Conservation (phyloP, 2,113 vertebrate species). For the Hydrolagus affinis region DNA sequence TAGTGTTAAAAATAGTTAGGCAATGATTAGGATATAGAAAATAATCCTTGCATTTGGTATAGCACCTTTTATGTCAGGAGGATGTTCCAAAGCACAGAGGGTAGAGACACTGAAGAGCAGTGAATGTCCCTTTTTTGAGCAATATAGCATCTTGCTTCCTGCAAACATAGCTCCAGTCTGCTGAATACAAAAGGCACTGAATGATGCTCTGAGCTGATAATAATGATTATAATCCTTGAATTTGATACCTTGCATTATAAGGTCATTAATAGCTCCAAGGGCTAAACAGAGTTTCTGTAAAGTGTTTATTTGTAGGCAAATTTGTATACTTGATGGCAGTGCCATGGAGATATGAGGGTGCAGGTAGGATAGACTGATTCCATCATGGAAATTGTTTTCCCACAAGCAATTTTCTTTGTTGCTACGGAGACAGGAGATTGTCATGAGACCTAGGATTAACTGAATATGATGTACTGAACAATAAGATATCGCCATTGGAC, state of each 20-base stretch:
- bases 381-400: conserved; percentile 21
- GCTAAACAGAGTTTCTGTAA: too few relatives aligned
- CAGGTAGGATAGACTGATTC: not conserved
- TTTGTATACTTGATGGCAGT: not conserved
- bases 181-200: not conserved
- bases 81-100: too few relatives aligned
- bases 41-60: too few relatives aligned
- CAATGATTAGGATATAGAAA: not conserved
- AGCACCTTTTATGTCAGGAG: too few relatives aligned
- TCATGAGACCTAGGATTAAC: conserved; percentile 15
- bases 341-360: not conserved
- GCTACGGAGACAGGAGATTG: conserved; percentile 18
- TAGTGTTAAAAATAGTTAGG: not conserved
- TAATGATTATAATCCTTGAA: too few relatives aligned
- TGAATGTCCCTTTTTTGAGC: too few relatives aligned
- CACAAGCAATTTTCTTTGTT: conserved; percentile 25
- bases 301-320: too few relatives aligned
- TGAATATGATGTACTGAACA: conserved; percentile 18
- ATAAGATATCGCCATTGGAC: conserved; percentile 24
- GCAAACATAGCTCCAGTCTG: not conserved
- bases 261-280: too few relatives aligned
- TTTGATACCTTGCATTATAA: too few relatives aligned
- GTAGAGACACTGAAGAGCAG: too few relatives aligned
- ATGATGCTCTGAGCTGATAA: not conserved
- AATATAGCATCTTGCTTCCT: not conserved